Base-by-base conservation (phyloP, 1,140 invertebrate species). In the Heliconius congener region DNA sequence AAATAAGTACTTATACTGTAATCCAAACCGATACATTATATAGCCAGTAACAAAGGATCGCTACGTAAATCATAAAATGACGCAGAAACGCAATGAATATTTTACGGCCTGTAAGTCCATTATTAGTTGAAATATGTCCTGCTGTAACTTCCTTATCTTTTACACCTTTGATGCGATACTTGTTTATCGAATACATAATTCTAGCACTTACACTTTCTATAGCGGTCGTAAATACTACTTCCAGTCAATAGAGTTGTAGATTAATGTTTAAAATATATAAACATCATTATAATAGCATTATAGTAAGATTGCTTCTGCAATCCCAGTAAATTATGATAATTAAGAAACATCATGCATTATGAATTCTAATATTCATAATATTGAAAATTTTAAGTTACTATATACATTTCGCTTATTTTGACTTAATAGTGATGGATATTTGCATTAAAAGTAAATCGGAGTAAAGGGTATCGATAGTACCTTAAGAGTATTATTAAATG, bases 181-280 rank as follows among this genome's bases (percentile, higher is more conserved):
- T 74, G 55, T 74, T 74, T 74, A 74, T 74, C 55, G 50, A 57
- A 74, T 74, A 66, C 34, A 75, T 66, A 66, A 75, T 75, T 42
- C 37, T 75, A 66, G 27, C 77, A 82, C 81, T 82, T 82, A 46
- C 81, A 76, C 81, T 82, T 82, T 82, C 81, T 82, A 78, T 77
- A 42, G 55, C 74, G 74, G 23, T 77, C 74, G 71, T 80, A 76
- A 77, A 80, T 73, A 70, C 74, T 55, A 46, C 42, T 42, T 73
- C 72, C 46, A 73, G 71, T 80, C 60, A 30, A 66, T 66, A 16
- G 27, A 66, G 23, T 30, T 66, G 60, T 16, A 66, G 60, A 66
- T 66, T 66, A 66, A 66, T 66, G 60, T 30, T 11, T 23, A 66
- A 66, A 66, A 66, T 30, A 66, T 66, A 66, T 13, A 66, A 66